A percentile compares a stretch with the other conserved stretches of the same genome.
phyloP scores from a whole-genome alignment of 2,113 vertebrate species.

The Clarias macrocephalus region DNA sequence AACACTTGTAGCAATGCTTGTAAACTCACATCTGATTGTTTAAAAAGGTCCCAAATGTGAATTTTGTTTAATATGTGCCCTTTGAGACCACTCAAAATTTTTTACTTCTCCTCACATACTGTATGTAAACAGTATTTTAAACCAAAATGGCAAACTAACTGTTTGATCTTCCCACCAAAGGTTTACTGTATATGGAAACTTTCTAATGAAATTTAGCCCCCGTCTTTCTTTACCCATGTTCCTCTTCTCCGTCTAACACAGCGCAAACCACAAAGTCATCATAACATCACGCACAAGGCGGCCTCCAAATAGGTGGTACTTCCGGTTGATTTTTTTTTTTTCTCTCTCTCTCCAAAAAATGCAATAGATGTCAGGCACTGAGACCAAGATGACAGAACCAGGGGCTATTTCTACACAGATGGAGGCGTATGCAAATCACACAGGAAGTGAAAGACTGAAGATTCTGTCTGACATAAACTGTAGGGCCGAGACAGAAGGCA shows the following conservation, averaged over 20 bases:
- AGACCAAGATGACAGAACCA: background rate
- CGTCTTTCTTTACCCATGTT: too few species aligned
- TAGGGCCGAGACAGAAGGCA: background rate
- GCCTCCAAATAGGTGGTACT: background rate
- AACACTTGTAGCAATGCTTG: too few species aligned
- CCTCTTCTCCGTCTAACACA: too few species aligned
- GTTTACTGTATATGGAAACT: background rate
- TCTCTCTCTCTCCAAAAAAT: background rate
- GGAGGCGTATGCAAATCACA: slow-evolving; percentile 46
- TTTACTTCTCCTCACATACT: background rate
- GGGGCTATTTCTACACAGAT: background rate
- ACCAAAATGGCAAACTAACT: background rate
- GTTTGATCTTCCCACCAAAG: background rate
- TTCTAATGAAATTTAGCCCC: background rate
- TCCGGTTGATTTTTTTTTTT: background rate
- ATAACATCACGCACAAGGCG: too few species aligned
- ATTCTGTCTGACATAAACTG: slow-evolving; percentile 22
- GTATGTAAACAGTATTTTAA: background rate
- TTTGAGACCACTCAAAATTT: background rate
- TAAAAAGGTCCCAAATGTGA: too few species aligned
- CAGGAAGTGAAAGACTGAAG: slow-evolving; percentile 64
- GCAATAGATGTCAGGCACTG: background rate
- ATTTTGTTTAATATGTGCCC: too few species aligned
- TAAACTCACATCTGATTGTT: too few species aligned
- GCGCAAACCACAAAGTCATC: background rate